Evolutionary conservation across 2,113 vertebrate species (phyloP), one percentile per base, ranked within the genome.

Genomic region (Callorhinus ursinus): DNA sequence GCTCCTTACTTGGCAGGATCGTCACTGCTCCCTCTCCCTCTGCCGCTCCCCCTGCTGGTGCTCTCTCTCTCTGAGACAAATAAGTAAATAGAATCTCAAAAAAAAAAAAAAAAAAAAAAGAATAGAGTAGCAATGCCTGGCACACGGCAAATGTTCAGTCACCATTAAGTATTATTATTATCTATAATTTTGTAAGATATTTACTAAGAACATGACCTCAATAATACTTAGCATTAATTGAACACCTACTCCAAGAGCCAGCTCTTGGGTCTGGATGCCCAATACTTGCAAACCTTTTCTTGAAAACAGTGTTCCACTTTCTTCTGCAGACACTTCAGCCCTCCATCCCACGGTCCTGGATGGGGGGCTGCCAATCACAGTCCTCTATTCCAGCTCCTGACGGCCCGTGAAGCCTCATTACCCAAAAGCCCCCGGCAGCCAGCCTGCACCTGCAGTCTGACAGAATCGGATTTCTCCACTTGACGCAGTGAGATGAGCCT

Each of bases 171-270:
- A 55, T 33, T 65, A 61, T 61, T 81, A 84, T 22, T 33, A 69
- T 51, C 42, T 77, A 46, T 90, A 90, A 87, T 77, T 90, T 42
- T 42, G 15, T 94, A 69, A 59, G n/a, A n/a, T 51, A 94, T 79
- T 72, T 96, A 46, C 31, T 87, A 83, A 95, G 69, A 63, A 65
- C 39, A 72, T 16, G 22, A 71, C n/a, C 36, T 94, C 24, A 51
- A 69, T 76, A 80, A 72, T 42, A 84, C 53, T 76, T 81, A 42
- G 18, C 33, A 93, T 28, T 39, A 46, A 59, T 11, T 39, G n/a
- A 84, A 63, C 55, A 61, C 1, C 15, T 14, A 33, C 19, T 26
- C 59, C 61, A 79, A 71, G 83, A 55, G 22, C 53, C 46, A 79
- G 21, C 33, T 51, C 31, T 24, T 84, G 82, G 53, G 46, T 59